phyloP scores from a whole-genome alignment of 2,888 invertebrate genomes.

The Netelia fuscicornis region DNA sequence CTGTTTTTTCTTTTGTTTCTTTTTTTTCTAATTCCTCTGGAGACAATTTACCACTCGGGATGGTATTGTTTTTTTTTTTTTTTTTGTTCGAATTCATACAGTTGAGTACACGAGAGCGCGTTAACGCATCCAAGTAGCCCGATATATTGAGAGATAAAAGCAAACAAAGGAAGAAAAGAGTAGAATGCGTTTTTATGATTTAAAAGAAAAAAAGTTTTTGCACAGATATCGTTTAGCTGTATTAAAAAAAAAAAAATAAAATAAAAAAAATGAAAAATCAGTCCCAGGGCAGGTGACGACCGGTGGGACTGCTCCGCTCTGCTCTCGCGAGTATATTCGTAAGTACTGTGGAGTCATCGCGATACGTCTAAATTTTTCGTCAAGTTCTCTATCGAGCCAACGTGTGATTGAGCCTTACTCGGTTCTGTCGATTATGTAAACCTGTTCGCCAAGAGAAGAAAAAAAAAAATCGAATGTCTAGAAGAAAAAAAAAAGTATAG shows the following conservation, averaged over 20 bases:
- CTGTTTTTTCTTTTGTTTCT: slow-evolving; percentile 38
- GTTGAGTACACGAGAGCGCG: slow-evolving; percentile 77
- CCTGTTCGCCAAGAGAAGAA: slow-evolving; percentile 23
- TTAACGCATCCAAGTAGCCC: slow-evolving; percentile 69
- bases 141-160: slow-evolving; percentile 69
- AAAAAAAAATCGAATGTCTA: slow-evolving; percentile 16
- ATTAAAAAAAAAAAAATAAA: slow-evolving; percentile 35
- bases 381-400: slow-evolving; percentile 65
- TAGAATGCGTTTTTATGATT: slow-evolving; percentile 64
- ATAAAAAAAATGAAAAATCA: slow-evolving; percentile 39
- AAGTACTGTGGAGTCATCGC: slow-evolving; percentile 61
- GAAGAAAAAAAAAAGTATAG: slow-evolving; percentile 20
- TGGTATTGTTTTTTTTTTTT: slow-evolving; percentile 40
- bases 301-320: slow-evolving; percentile 60
- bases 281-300: slow-evolving; percentile 65
- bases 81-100: slow-evolving; percentile 72
- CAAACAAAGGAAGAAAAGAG: slow-evolving; percentile 12
- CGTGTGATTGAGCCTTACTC: slow-evolving; percentile 67
- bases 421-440: slow-evolving; percentile 53
- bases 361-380: slow-evolving; percentile 51
- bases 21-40: slow-evolving; percentile 19
- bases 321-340: slow-evolving; percentile 61
- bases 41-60: slow-evolving; percentile 57
- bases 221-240: slow-evolving; percentile 66
- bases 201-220: slow-evolving; percentile 62